Conservation (phyloP, 1,140 invertebrate species). For the Nasonia giraulti region DNA sequence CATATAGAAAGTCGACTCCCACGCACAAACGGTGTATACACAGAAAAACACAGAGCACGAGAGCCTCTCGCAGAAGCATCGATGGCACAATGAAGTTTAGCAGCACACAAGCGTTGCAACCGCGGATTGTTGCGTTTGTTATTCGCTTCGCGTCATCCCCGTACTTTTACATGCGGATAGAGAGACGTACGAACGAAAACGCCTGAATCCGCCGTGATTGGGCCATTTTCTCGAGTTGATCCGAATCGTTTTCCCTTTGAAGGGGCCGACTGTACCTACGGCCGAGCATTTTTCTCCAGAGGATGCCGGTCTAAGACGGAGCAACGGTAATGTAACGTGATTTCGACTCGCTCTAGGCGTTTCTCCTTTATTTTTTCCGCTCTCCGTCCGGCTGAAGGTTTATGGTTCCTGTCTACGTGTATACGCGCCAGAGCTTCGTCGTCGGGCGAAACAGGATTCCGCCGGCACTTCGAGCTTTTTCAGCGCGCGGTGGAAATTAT, state of each 20-base stretch:
- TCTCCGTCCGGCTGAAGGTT: neutral
- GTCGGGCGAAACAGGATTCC: too few relatives aligned
- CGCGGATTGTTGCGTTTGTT: neutral
- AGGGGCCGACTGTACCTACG: constrained; percentile 21
- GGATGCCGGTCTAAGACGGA: neutral
- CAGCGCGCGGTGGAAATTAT: too few relatives aligned
- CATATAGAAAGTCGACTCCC: too few relatives aligned
- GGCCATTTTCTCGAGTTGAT: constrained; percentile 31
- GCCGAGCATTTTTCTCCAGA: neutral
- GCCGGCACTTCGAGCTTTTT: too few relatives aligned
- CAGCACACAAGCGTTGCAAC: neutral
- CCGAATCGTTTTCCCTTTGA: constrained; percentile 13
- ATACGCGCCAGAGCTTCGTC: neutral
- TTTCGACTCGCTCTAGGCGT: neutral
- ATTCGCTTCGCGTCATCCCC: neutral
- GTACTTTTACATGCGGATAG: neutral
- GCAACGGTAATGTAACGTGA: constrained; percentile 1
- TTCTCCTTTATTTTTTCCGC: neutral
- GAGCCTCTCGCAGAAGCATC: too few relatives aligned
- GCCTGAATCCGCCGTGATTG: neutral
- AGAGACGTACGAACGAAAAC: neutral
- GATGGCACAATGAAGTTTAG: neutral
- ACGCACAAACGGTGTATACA: too few relatives aligned
- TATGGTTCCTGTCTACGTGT: neutral
- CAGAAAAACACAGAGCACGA: too few relatives aligned